Evolutionary conservation across 30 jellyfish, hydroid and myxozoan species (phyloP), one percentile per base, ranked within the genome.

Genomic region (Chrysaora quinquecirrha): DNA sequence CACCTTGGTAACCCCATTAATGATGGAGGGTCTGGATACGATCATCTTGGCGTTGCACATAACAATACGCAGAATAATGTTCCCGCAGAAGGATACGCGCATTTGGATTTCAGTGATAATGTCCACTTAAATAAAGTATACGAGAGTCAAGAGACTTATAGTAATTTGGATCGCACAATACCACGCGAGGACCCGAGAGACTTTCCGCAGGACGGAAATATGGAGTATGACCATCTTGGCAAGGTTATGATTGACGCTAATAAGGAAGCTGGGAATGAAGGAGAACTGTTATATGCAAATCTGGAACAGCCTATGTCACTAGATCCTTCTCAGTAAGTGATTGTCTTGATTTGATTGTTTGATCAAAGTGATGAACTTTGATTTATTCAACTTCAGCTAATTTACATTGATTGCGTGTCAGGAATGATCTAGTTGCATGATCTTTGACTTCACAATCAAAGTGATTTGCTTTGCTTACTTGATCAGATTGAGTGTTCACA

Each of bases 281-380:
- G 54, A 16, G 85, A 52, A 18, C 72, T 80, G 24, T 81, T 82
- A 38, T 82, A 82, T 70, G 85, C 43, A 34, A 69, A 52, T 82
- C 69, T 20, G 24, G 71, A 82, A 29, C 4, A 10, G 14, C 92
- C 92, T 0, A 49, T 50, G 2, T 34, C 92, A 2, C 64, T 82
- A 38, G 92, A 82, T 47, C 92, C 92, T 19, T 21, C 82, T 11
- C 69, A 30, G 82, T 70, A 70, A 70, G 82, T 43, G 47, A 46
- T 22, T 22, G 11, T n/a, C n/a, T n/a, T n/a, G n/a, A n/a, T n/a
- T n/a, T n/a, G n/a, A n/a, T n/a, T n/a, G n/a, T n/a, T n/a, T n/a
- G n/a, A n/a, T n/a, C n/a, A n/a, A n/a, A n/a, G n/a, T n/a, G n/a
- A n/a, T n/a, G n/a, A n/a, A n/a, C n/a, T n/a, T n/a, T n/a, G n/a